A percentile compares a stretch with the other conserved stretches of the same genome.
phyloP scores from a whole-genome alignment of 2,797 vertebrate species.

The Lacerta viridis region DNA sequence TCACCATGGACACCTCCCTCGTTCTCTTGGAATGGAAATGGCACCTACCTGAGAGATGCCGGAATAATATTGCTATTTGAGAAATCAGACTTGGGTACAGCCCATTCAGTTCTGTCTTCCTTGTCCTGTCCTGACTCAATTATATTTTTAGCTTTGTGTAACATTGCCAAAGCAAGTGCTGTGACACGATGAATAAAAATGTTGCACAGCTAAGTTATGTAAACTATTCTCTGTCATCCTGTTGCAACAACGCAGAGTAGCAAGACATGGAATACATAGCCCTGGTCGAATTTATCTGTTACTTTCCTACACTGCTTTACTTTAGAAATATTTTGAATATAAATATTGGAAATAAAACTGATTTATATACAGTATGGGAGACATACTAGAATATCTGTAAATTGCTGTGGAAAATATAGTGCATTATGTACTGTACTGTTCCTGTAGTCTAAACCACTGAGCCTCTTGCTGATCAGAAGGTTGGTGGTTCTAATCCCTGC shows the following conservation, averaged over 20 bases:
- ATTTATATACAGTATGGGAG: neutral
- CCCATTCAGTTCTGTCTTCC: constrained; percentile 36
- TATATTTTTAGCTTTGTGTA: constrained; percentile 75
- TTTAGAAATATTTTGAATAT: constrained; percentile 40
- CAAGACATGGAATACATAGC: constrained; percentile 27
- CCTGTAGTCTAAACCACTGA: no score
- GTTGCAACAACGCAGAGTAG: constrained; percentile 45
- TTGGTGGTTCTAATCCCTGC: rapidly evolving
- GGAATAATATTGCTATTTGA: neutral
- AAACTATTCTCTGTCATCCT: constrained; percentile 60
- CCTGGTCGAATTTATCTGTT: neutral
- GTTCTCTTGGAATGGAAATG: no score
- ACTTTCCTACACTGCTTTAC: constrained; percentile 23
- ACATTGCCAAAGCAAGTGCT: constrained; percentile 66
- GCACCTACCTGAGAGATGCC: no score
- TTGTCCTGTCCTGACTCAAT: constrained; percentile 30
- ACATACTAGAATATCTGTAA: neutral
- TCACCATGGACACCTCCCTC: no score
- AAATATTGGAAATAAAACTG: neutral
- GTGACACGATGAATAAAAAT: constrained; percentile 45
- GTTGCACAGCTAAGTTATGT: constrained; percentile 62
- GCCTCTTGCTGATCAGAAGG: no score
- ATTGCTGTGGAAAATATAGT: no score
- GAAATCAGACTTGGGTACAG: constrained; percentile 39
- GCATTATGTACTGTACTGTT: no score